Evolutionary conservation across 1,140 invertebrate species (phyloP).

Genomic region (Drosophila pseudoananassae): DNA sequence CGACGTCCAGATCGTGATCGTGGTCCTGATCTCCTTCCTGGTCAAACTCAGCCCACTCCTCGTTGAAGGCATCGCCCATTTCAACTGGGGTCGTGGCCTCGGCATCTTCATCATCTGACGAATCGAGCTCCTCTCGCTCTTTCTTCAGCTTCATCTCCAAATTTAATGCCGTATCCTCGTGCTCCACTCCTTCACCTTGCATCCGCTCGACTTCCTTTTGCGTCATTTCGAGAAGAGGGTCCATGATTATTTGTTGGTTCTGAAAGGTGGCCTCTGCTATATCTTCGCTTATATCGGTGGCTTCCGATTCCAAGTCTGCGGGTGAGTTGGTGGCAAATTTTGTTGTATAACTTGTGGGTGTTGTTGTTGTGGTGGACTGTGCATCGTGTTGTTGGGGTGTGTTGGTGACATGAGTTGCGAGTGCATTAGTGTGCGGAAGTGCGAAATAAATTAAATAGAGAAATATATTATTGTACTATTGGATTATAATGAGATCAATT

Average conservation of each 20-base stretch:
- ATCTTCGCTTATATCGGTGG: conserved; percentile 42
- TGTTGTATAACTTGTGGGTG: conserved; percentile 41
- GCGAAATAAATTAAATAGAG: conserved; percentile 70
- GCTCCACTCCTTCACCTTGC: conserved; percentile 22
- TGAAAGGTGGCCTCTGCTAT: conserved; percentile 2
- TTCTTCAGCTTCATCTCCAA: conserved; percentile 8
- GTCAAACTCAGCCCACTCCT: conserved; percentile 66
- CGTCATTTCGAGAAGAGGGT: conserved; percentile 29
- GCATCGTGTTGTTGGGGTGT: conserved; percentile 18
- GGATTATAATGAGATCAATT: conserved; percentile 32
- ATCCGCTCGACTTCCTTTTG: conserved; percentile 33
- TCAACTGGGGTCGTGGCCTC: conserved; percentile 28
- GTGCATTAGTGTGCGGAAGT: conserved; percentile 38
- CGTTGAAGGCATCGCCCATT: conserved; percentile 75
- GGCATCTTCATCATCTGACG: conserved; percentile 67
- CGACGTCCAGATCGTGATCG: conserved; percentile 64
- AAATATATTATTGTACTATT: conserved; percentile 52
- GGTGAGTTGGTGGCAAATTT: conserved; percentile 42
- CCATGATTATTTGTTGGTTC: conserved; percentile 24
- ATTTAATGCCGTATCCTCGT: conserved; percentile 16
- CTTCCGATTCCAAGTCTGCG: conserved; percentile 43
- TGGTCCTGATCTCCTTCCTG: conserved; percentile 33
- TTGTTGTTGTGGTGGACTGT: conserved; percentile 52
- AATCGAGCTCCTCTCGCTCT: conserved; percentile 67
- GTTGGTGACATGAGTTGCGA: conserved; percentile 36